Conservation (phyloP, 2,113 vertebrate species). For the Heterochromis multidens region DNA sequence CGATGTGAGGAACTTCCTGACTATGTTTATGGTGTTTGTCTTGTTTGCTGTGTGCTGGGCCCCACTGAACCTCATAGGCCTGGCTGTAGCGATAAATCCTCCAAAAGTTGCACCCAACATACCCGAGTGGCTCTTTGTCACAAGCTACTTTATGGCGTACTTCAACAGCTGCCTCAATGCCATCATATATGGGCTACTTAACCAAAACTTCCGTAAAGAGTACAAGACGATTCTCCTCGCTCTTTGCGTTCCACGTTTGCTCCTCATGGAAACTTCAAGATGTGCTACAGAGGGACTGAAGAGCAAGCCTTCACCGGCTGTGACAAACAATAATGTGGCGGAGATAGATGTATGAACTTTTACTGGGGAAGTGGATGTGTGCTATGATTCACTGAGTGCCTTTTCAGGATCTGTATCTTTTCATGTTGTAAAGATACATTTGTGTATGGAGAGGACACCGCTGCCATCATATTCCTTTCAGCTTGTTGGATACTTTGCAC, state of each 20-base stretch:
- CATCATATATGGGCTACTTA: conserved; percentile 71
- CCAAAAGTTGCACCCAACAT: conserved; percentile 58
- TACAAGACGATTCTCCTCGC: conserved; percentile 71
- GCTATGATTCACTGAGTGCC: conserved; percentile 51
- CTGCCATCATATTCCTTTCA: background rate
- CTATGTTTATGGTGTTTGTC: conserved; percentile 77
- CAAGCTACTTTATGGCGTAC: conserved; percentile 74
- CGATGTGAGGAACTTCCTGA: conserved; percentile 77
- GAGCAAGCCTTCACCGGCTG: conserved; percentile 66
- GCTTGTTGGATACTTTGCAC: background rate
- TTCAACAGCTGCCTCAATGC: conserved; percentile 77
- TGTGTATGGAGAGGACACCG: background rate
- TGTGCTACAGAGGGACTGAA: conserved; percentile 70
- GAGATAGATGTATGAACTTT: conserved; percentile 64
- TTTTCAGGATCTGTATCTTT: conserved; percentile 27
- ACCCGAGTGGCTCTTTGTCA: conserved; percentile 73
- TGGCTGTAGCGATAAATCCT: conserved; percentile 70
- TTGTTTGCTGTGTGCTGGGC: conserved; percentile 74
- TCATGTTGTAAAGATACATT: conserved; percentile 3
- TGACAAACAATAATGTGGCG: conserved; percentile 70
- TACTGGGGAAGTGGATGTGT: background rate
- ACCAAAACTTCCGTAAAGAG: conserved; percentile 75
- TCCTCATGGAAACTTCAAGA: conserved; percentile 64
- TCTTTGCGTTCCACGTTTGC: conserved; percentile 61
- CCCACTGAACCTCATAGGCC: conserved; percentile 71